Conservation (phyloP, 2,888 invertebrate genomes). For the Clepsis dumicolana region DNA sequence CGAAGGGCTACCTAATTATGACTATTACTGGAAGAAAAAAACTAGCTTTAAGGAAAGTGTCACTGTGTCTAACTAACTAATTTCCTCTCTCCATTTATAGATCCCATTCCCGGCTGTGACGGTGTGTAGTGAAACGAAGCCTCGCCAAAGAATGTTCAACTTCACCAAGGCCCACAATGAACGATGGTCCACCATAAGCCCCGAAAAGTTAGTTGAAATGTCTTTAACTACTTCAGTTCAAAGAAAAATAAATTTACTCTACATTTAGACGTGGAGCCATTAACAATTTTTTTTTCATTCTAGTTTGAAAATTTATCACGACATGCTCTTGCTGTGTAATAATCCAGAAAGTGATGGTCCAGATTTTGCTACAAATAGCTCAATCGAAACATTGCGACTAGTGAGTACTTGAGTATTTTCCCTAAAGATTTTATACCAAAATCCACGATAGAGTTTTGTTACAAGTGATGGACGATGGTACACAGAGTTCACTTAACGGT, state of each 20-base stretch:
- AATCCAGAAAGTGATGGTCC: slow-evolving; percentile 55
- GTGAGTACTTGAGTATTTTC: slow-evolving; percentile 45
- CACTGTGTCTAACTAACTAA: no score
- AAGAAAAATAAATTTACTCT: no score
- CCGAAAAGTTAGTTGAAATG: slow-evolving; percentile 55
- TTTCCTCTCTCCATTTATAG: slow-evolving; percentile 24
- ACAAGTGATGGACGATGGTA: no score
- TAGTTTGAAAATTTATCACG: slow-evolving; percentile 56
- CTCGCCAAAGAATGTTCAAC: slow-evolving; percentile 83
- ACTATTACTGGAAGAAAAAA: no score
- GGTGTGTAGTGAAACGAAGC: slow-evolving; percentile 87
- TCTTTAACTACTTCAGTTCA: no score
- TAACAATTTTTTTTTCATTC: slow-evolving; percentile 32
- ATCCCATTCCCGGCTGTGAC: slow-evolving; percentile 86
- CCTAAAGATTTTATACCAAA: no score
- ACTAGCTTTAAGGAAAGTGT: no score
- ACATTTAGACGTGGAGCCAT: no score
- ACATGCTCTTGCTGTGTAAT: slow-evolving; percentile 58
- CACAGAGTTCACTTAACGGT: no score
- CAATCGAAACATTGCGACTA: slow-evolving; percentile 55
- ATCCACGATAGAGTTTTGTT: no score
- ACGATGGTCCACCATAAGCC: slow-evolving; percentile 53
- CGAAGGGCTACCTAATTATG: no score
- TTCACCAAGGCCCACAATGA: slow-evolving; percentile 78
- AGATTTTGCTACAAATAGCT: slow-evolving; percentile 51